A percentile compares a stretch with the other conserved stretches of the same genome.
Conservation (phyloP, 53 echinoderm and acorn worm genomes). For the Patiria pectinifera region DNA sequence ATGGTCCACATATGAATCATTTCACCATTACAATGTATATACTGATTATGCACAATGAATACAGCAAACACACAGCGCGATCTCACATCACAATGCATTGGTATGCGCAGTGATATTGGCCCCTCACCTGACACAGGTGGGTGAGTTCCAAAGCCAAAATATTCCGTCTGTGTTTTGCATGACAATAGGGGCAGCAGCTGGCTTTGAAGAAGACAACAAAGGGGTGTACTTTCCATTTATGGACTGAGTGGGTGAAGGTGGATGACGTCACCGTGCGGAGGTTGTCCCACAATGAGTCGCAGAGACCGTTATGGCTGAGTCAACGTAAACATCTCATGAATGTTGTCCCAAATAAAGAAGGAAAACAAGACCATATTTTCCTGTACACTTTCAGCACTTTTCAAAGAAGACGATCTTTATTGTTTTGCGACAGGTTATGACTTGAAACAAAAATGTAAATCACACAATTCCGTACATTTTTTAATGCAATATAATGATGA, state of each 20-base stretch:
- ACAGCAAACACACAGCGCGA: neutral
- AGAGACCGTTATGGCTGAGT: no score
- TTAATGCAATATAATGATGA: no score
- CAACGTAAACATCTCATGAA: no score
- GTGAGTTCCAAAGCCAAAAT: neutral
- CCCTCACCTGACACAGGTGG: conserved; percentile 15
- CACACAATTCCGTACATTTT: no score
- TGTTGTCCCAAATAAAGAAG: no score
- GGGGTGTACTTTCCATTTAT: neutral
- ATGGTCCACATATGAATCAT: neutral
- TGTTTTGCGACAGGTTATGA: no score
- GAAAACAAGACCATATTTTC: no score
- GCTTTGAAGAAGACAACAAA: neutral
- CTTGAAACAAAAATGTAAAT: no score
- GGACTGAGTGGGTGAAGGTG: neutral
- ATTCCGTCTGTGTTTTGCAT: conserved; percentile 14
- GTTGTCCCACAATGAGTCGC: neutral
- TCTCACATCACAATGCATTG: neutral
- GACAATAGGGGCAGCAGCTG: neutral
- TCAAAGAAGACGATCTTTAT: no score
- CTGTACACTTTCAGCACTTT: no score
- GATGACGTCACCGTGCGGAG: conserved; percentile 5
- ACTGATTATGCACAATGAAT: no score
- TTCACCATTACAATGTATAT: neutral
- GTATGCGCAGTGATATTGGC: neutral